Evolutionary conservation across 2,113 vertebrate genomes (phyloP).

Genomic region (Sceloporus tristichus): DNA sequence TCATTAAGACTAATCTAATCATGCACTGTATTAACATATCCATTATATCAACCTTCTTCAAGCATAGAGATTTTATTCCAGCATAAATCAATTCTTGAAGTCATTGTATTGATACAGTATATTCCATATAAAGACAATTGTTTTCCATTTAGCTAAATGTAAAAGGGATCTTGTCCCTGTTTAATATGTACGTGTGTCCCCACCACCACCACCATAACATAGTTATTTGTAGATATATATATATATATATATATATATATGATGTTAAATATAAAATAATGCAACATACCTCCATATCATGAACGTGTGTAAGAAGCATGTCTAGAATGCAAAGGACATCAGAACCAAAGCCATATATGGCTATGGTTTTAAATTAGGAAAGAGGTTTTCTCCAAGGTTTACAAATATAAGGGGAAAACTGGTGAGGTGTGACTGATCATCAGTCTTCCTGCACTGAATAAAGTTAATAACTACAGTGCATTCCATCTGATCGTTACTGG

Average conservation of each 20-base stretch:
- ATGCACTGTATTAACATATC: slow-evolving; percentile 26
- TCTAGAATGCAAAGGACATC: slow-evolving; percentile 8
- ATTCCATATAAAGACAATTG: slow-evolving; percentile 13
- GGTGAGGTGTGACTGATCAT: slow-evolving; percentile 4
- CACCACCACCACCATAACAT: neutral
- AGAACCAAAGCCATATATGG: neutral
- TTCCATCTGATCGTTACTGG: neutral
- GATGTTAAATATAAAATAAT: neutral
- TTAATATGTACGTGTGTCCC: slow-evolving; percentile 10
- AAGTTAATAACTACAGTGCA: neutral
- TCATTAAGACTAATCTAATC: slow-evolving; percentile 33
- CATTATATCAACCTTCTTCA: slow-evolving; percentile 19
- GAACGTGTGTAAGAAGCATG: neutral
- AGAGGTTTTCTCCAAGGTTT: slow-evolving; percentile 6
- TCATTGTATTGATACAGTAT: neutral
- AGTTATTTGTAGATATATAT: neutral
- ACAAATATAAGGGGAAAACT: slow-evolving; percentile 2
- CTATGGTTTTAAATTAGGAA: slow-evolving; percentile 4
- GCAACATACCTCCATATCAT: neutral
- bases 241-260: neutral
- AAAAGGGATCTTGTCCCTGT: slow-evolving; percentile 1
- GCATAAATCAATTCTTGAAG: slow-evolving; percentile 10
- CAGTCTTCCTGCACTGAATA: neutral
- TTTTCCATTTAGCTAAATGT: slow-evolving; percentile 50
- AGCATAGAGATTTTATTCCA: slow-evolving; percentile 5